Evolutionary conservation across 2,888 invertebrate species (phyloP), one percentile per base, ranked within the genome.

Genomic region (Ctenicera cuprea): DNA sequence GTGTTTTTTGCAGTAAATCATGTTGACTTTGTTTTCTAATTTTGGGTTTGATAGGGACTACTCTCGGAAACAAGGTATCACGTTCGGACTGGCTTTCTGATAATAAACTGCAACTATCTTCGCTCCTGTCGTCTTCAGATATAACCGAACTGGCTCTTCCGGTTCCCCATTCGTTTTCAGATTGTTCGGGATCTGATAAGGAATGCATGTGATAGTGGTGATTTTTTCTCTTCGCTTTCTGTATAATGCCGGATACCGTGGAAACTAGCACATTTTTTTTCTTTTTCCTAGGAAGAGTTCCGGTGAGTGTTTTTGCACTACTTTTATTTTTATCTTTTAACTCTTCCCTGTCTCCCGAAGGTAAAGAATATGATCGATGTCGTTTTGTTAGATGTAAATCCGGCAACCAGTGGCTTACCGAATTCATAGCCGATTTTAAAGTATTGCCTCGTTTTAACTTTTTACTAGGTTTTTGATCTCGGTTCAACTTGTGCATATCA

Each of bases 161-260:
- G 69, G 90, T 77, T 9, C 80, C 78, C 91, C 91, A 93, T 83
- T 94, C 94, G 3, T 91, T 92, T 85, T 94, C 94, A 0, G 93
- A 93, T 57, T 93, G 93, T 86, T 94, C 94, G 3, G 94, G 93
- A 83, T 94, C 94, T 11, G 94, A 94, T 63, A 94, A 83, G 0
- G 94, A 94, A 80, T 92, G 92, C 0, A 88, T 86, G 79, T 91
- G 91, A 77, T 90, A 88, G 78, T 89, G 88, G 33, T 89, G 87
- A 82, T 89, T 89, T 86, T 91, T 92, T 80, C 93, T 87, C 84
- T 95, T 94, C 0, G 95, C 95, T 88, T 95, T 96, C 85, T 95
- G 95, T 79, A 96, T 88, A 75, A 96, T 91, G 20, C 94, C 95
- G 0, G 95, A 95, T 87, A 96, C 93, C 0, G 95, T 95, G 0